Percentiles rank a stretch among this genome's conserved stretches.
Evolutionary conservation across 35 echinoderm and acorn worm species (phyloP).

Genomic region (Patiria miniata): DNA sequence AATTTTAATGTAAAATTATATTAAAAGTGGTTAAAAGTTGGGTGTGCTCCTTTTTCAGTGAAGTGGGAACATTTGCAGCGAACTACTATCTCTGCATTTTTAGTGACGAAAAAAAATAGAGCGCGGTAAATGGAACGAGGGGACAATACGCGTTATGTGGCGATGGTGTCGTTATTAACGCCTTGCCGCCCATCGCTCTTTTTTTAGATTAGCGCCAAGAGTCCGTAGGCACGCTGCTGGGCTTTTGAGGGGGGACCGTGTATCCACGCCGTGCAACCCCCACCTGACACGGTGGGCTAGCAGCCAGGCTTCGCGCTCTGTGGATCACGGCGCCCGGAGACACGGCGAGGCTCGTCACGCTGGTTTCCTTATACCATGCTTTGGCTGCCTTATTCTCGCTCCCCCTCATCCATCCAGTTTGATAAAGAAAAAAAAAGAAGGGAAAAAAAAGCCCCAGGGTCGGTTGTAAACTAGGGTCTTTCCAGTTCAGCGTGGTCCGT

Average conservation of each 20-base stretch:
- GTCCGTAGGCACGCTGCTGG: too few relatives aligned
- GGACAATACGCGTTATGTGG: neutral
- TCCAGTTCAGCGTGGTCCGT: neutral
- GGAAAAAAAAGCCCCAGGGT: neutral
- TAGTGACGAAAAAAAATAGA: too few relatives aligned
- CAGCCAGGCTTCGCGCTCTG: neutral
- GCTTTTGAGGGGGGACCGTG: too few relatives aligned
- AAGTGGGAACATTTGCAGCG: too few relatives aligned
- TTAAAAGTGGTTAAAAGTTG: too few relatives aligned
- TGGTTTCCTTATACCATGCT: neutral
- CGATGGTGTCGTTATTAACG: slow-evolving; percentile 3
- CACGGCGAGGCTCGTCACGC: neutral
- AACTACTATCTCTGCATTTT: too few relatives aligned
- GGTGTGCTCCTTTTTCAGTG: too few relatives aligned
- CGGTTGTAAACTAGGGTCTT: neutral
- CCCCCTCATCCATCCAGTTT: neutral
- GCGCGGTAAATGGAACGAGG: too few relatives aligned
- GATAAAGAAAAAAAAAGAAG: neutral
- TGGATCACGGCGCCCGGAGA: neutral
- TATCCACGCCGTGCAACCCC: too few relatives aligned
- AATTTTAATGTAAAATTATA: too few relatives aligned
- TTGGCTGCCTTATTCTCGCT: neutral
- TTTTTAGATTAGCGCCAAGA: too few relatives aligned
- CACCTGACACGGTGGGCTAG: neutral
- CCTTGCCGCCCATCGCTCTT: neutral